Evolutionary conservation across 2,888 invertebrate species (phyloP).

Genomic region (Sarcophaga rosellei): DNA sequence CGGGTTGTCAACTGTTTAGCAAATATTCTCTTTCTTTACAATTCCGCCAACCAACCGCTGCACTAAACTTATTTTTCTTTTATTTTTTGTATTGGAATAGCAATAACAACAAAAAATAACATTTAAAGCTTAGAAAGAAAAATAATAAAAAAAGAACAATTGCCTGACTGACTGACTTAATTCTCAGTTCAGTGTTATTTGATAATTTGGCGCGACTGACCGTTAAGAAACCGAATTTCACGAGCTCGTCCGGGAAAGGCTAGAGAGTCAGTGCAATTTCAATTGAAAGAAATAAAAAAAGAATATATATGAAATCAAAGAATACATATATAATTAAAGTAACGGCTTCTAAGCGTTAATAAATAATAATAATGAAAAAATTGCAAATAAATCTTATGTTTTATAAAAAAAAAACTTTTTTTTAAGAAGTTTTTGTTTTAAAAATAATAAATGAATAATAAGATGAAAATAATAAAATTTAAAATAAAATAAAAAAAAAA

Average conservation of each 20-base stretch:
- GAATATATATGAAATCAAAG: constrained; percentile 12
- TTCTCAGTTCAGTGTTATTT: constrained; percentile 65
- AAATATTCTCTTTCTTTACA: constrained; percentile 28
- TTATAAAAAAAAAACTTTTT: neutral
- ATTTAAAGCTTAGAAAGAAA: constrained; percentile 65
- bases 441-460: neutral
- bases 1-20: constrained; percentile 29
- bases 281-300: constrained; percentile 45
- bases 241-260: constrained; percentile 28
- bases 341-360: constrained; percentile 33
- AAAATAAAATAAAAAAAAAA: constrained; percentile 3
- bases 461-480: neutral
- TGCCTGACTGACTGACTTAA: constrained; percentile 51
- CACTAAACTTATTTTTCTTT: constrained; percentile 43
- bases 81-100: constrained; percentile 34
- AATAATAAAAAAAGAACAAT: constrained; percentile 36
- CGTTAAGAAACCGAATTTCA: constrained; percentile 45
- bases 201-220: constrained; percentile 66
- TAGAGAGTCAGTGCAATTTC: neutral
- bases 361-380: neutral
- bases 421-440: neutral
- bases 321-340: constrained; percentile 1
- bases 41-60: constrained; percentile 17
- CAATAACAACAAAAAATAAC: constrained; percentile 31
- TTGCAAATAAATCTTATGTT: neutral